Percentiles rank a stretch among this genome's conserved stretches.
phyloP scores from a whole-genome alignment of 1,140 invertebrate genomes.

The Caenorhabditis remanei region DNA sequence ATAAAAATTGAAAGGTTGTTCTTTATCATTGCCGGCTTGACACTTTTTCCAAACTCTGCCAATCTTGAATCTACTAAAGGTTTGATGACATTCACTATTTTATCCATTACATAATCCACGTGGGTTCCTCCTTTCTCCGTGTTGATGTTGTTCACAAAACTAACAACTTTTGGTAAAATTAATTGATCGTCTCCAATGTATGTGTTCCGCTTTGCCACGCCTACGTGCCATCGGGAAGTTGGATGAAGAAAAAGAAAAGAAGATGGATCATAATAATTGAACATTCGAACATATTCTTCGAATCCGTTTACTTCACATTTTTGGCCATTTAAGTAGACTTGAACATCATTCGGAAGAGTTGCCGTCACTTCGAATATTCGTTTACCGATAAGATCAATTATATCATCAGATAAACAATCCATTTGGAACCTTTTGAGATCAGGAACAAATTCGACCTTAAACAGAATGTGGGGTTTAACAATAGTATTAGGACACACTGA shows the following conservation, averaged over 20 bases:
- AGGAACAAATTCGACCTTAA: slow-evolving; percentile 82
- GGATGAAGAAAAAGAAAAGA: slow-evolving; percentile 47
- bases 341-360: slow-evolving; percentile 84
- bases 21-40: slow-evolving; percentile 90
- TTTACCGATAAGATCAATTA: slow-evolving; percentile 89
- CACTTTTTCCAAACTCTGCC: slow-evolving; percentile 83
- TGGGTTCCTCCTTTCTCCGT: slow-evolving; percentile 97
- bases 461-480: slow-evolving; percentile 75
- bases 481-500: no score
- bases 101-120: slow-evolving; percentile 92
- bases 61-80: slow-evolving; percentile 89
- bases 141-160: slow-evolving; percentile 98
- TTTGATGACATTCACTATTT: slow-evolving; percentile 86
- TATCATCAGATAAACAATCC: slow-evolving; percentile 87
- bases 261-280: slow-evolving; percentile 83
- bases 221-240: slow-evolving; percentile 80
- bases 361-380: slow-evolving; percentile 95
- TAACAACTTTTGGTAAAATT: slow-evolving; percentile 90
- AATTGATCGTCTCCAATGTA: slow-evolving; percentile 86
- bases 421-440: slow-evolving; percentile 67
- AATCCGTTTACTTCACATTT: slow-evolving; percentile 83
- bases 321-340: slow-evolving; percentile 91
- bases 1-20: slow-evolving; percentile 97
- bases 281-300: slow-evolving; percentile 60
- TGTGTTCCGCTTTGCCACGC: slow-evolving; percentile 88